A percentile compares a stretch with the other conserved stretches of the same genome.
phyloP scores from a whole-genome alignment of 2,113 vertebrate genomes.

The Macrotis lagotis region DNA sequence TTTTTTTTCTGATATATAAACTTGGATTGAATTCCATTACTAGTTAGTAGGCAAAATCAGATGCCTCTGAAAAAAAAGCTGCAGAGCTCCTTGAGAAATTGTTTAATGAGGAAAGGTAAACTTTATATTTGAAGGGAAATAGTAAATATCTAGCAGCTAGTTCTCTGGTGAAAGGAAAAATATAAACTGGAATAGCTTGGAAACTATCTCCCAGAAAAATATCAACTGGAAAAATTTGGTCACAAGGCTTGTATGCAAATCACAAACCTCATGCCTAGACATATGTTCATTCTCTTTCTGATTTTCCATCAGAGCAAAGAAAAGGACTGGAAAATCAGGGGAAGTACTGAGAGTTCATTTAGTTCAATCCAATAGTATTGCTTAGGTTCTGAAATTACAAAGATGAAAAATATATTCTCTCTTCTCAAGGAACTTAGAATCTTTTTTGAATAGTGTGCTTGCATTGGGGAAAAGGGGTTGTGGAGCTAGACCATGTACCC shows the following conservation, averaged over 20 bases:
- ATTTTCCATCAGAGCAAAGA: neutral
- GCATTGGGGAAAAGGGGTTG: neutral
- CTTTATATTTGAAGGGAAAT: neutral
- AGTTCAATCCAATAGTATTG: neutral
- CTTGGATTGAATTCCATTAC: neutral
- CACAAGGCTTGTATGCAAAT: slow-evolving; percentile 27
- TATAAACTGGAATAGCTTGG: slow-evolving; percentile 67
- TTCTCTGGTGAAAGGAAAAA: slow-evolving; percentile 48
- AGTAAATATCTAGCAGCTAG: slow-evolving; percentile 63
- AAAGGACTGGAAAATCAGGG: neutral
- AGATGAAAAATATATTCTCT: neutral
- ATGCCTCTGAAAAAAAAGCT: neutral
- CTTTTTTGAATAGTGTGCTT: neutral
- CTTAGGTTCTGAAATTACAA: neutral
- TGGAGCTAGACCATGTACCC: too few species aligned
- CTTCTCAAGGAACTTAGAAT: neutral
- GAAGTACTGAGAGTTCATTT: neutral
- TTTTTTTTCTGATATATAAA: neutral
- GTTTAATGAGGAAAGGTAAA: neutral
- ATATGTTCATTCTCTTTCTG: neutral
- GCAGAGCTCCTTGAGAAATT: neutral
- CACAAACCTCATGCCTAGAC: neutral
- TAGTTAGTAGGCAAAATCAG: neutral
- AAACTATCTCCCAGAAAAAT: slow-evolving; percentile 64
- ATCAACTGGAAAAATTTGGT: slow-evolving; percentile 60